A percentile compares a stretch with the other conserved stretches of the same genome.
These are phyloP conservation scores for Chamaetylas fuelleborni DNA, from an alignment of 2,113 vertebrate species.

Conservation along the genomic window DNA sequence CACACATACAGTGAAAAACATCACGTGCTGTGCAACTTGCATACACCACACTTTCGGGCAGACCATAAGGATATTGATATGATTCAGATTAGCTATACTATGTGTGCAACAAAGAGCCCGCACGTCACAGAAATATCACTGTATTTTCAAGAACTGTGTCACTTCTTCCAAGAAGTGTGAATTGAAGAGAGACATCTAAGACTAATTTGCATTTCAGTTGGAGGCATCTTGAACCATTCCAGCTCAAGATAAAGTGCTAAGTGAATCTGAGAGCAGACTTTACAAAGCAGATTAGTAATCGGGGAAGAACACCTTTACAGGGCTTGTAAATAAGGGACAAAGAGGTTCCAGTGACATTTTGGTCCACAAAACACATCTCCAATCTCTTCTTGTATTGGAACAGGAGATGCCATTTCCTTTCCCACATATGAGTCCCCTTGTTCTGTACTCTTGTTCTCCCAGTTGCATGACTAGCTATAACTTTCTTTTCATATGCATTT, in stretches of 20 bases:
- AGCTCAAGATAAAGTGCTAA: background rate
- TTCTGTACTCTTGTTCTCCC: background rate
- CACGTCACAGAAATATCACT: conserved; percentile 13
- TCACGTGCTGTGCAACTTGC: background rate
- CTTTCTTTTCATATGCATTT: background rate
- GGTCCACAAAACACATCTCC: background rate
- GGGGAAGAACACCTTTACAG: background rate
- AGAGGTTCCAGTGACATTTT: background rate
- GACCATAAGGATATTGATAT: background rate
- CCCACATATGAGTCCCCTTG: background rate
- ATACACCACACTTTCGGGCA: background rate
- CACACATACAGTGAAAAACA: background rate
- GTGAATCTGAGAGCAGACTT: background rate
- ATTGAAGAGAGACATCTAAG: background rate
- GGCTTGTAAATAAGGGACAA: background rate
- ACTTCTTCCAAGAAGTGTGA: conserved; percentile 39
- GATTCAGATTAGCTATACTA: conserved; percentile 1
- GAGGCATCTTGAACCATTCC: background rate
- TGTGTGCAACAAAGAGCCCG: background rate
- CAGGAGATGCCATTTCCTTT: background rate
- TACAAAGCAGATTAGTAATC: background rate
- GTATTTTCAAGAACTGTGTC: conserved; percentile 32
- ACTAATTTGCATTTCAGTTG: conserved; percentile 43
- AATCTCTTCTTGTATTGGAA: background rate
- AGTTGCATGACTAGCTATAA: background rate